These are phyloP conservation scores for Folsomia manolachei DNA, from an alignment of 2,888 invertebrate species.

Conservation along the genomic window DNA sequence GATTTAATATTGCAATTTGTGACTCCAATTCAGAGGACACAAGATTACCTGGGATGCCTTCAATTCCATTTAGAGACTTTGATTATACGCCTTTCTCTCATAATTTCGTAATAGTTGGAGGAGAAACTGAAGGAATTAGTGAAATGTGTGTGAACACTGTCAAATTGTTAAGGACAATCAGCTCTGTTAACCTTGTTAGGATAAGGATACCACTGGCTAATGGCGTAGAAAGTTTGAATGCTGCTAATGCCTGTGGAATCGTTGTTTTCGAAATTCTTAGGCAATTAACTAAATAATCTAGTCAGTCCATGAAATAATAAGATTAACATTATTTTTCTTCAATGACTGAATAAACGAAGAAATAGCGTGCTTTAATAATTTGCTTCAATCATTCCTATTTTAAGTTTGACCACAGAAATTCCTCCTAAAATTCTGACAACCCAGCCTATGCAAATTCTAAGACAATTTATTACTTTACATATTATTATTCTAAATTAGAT, in stretches of 20 bases:
- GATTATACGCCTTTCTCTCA: slow-evolving; percentile 60
- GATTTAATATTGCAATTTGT: slow-evolving; percentile 3
- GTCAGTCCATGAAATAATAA: too few species aligned
- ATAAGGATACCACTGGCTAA: slow-evolving; percentile 75
- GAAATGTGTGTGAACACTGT: slow-evolving; percentile 61
- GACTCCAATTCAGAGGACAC: slow-evolving; percentile 27
- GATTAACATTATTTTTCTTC: too few species aligned
- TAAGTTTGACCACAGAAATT: too few species aligned
- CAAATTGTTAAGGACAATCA: neutral
- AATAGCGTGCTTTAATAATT: too few species aligned
- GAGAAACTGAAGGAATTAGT: slow-evolving; percentile 86
- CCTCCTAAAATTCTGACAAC: too few species aligned
- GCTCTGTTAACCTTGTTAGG: slow-evolving; percentile 61
- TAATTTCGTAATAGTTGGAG: slow-evolving; percentile 74
- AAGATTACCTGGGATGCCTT: slow-evolving; percentile 56
- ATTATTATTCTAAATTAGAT: too few species aligned
- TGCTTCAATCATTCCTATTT: too few species aligned
- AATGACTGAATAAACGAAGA: too few species aligned
- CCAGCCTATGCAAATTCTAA: too few species aligned
- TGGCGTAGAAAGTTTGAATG: slow-evolving; percentile 77
- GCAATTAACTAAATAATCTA: too few species aligned
- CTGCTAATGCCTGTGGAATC: slow-evolving; percentile 76
- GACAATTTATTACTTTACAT: too few species aligned
- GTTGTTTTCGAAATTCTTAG: slow-evolving; percentile 79
- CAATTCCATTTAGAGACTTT: slow-evolving; percentile 64